Conservation (phyloP, 2,888 invertebrate species). For the Andrena marginata region DNA sequence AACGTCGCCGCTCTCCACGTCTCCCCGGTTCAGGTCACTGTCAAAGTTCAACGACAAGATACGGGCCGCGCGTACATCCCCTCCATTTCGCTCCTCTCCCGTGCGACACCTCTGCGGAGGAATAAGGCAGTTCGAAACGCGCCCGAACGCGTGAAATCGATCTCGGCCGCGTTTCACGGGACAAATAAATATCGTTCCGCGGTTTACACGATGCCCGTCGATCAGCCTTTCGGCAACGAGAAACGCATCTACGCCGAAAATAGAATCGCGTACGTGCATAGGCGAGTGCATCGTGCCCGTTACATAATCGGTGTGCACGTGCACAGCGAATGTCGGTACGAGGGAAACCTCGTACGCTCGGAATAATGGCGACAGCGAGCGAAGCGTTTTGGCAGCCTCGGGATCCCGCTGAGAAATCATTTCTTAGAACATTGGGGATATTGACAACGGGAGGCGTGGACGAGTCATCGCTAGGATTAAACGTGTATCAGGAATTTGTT, state of each 20-base stretch:
- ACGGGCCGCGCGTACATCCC: neutral
- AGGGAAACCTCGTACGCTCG: conserved; percentile 36
- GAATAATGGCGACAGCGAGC: conserved; percentile 16
- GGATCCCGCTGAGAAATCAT: neutral
- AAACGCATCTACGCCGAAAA: conserved; percentile 50
- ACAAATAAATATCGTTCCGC: conserved; percentile 43
- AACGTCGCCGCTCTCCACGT: neutral
- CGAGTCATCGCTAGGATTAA: neutral
- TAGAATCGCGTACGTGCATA: conserved; percentile 47
- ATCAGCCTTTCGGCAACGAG: conserved; percentile 46
- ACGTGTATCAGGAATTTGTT: no score
- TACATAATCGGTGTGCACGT: conserved; percentile 60
- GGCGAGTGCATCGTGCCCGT: conserved; percentile 53
- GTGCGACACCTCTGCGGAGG: no score
- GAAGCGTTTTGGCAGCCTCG: conserved; percentile 32
- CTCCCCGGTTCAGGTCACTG: neutral
- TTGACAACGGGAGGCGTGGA: neutral
- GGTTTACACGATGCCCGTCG: conserved; percentile 18
- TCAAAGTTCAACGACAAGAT: conserved; percentile 11
- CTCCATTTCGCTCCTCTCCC: no score
- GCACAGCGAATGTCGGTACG: conserved; percentile 54
- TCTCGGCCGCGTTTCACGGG: conserved; percentile 38
- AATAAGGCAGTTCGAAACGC: no score
- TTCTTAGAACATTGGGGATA: neutral
- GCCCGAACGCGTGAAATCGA: conserved; percentile 22